Base-by-base conservation (phyloP, 2,888 invertebrate genomes). In the Tinea semifulvella region DNA sequence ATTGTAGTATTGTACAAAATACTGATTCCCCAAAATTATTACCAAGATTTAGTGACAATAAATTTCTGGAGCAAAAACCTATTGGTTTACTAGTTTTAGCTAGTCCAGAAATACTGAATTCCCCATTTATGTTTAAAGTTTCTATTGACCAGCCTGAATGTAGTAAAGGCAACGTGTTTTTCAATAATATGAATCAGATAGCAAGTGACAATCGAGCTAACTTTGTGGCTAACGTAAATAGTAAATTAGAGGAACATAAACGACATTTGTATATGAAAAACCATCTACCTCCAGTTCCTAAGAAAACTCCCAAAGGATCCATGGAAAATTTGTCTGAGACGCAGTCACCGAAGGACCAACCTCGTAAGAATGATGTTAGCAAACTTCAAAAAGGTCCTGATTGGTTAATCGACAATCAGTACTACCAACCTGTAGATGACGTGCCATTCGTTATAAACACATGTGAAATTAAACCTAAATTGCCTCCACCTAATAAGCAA, bases 111-210 rank as follows among this genome's bases (percentile, higher is more conserved):
- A 22, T 40, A 22, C 14, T 40, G 2, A 40, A 40, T 40, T 22
- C 20, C 5, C 40, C 40, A 13, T 40, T 40, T 22, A 20, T 40
- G 20, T 40, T 40, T 22, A 40, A 40, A 40, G 22, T 40, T n/a
- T 22, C 40, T n/a, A n/a, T 40, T n/a, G 40, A 40, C 13, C 20
- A 22, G 7, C 14, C 25, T 17, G 57, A 61, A 44, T 49, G 47
- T 28, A 66, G 63, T 47, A 65, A 60, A 44, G 60, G 61, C 26
- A 70, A 65, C 2, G 57, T 79, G 11, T 80, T 72, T 50, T 80
- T 75, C 38, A 65, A 71, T 46, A 79, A 79, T 48, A 76, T 71
- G 5, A 65, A 73, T 50, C 67, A 73, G 61, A 72, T 77, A 16
- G 50, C 53, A 10, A 51, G 52, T 46, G 57, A 58, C 3, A 56